Conservation (phyloP, 1,140 invertebrate genomes). For the Pachyrhynchus sulphureomaculatus region DNA sequence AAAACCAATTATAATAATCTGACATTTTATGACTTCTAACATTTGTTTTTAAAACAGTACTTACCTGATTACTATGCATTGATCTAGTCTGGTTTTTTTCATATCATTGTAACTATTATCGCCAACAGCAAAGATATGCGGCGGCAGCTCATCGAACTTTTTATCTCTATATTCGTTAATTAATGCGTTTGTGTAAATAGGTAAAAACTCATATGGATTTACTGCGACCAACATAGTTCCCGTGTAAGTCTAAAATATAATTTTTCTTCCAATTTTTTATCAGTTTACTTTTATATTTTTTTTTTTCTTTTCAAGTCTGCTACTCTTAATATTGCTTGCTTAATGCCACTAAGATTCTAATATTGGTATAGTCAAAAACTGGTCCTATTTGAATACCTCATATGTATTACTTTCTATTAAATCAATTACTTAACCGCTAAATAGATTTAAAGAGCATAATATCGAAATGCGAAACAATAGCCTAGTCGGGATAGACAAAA, state of each 20-base stretch:
- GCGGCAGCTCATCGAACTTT: slow-evolving; percentile 82
- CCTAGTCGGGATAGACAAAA: too few species aligned
- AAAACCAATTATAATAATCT: too few species aligned
- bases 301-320: background rate
- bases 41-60: too few species aligned
- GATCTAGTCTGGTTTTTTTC: slow-evolving; percentile 73
- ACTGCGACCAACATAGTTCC: slow-evolving; percentile 91
- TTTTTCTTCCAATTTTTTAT: background rate
- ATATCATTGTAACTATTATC: slow-evolving; percentile 85
- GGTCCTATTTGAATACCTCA: too few species aligned
- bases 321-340: too few species aligned
- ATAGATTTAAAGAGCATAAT: too few species aligned
- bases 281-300: background rate
- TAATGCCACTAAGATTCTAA: too few species aligned
- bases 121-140: slow-evolving; percentile 92
- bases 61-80: slow-evolving; percentile 89
- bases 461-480: too few species aligned
- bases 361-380: too few species aligned
- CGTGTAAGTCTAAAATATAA: slow-evolving; percentile 79
- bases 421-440: too few species aligned
- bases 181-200: slow-evolving; percentile 87
- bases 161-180: slow-evolving; percentile 79
- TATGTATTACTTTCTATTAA: too few species aligned
- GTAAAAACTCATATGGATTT: slow-evolving; percentile 90
- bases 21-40: too few species aligned